A percentile compares a stretch with the other conserved stretches of the same genome.
Evolutionary conservation across 2,888 invertebrate genomes (phyloP).

Genomic region (Tenthredo notha): DNA sequence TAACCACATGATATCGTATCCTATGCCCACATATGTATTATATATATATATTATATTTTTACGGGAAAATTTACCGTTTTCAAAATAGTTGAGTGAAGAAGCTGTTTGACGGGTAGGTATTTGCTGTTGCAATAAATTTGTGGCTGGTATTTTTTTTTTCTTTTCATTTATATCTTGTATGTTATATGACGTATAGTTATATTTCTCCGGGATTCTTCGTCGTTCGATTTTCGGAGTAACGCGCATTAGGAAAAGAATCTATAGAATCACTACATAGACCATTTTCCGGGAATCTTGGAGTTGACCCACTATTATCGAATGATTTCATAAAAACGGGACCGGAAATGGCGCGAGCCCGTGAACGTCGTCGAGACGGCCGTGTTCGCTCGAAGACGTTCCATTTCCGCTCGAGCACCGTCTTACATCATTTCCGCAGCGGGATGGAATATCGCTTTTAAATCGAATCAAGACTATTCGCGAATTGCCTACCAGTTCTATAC

Average conservation of each 20-base stretch:
- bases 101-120: neutral
- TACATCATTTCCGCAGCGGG: constrained; percentile 79
- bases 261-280: neutral
- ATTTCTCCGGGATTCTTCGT: neutral
- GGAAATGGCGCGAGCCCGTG: constrained; percentile 70
- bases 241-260: neutral
- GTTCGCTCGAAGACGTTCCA: constrained; percentile 74
- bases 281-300: neutral
- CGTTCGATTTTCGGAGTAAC: neutral
- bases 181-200: neutral
- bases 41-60: neutral
- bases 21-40: neutral
- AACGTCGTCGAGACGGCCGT: constrained; percentile 61
- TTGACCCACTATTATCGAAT: constrained; percentile 55
- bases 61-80: neutral
- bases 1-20: neutral
- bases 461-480: constrained; percentile 77
- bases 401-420: constrained; percentile 75
- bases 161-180: neutral
- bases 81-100: neutral
- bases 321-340: constrained; percentile 59
- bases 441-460: constrained; percentile 78
- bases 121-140: no score
- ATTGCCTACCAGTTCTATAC: constrained; percentile 65
- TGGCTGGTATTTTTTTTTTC: neutral